Evolutionary conservation across 1,140 invertebrate genomes (phyloP), one percentile per base, ranked within the genome.

Genomic region (Camponotus floridanus): DNA sequence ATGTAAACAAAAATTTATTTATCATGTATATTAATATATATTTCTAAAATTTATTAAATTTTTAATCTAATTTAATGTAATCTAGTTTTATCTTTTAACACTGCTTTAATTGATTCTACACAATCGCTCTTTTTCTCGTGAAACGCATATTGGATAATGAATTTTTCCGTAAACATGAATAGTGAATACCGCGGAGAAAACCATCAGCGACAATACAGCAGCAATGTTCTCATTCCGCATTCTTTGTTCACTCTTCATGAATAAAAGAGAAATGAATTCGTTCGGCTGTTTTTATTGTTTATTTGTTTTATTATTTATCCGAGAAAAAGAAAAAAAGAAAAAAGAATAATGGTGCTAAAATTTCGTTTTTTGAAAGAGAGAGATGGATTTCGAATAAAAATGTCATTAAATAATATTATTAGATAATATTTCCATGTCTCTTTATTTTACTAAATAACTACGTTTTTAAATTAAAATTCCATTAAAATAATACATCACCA

Each of bases 181-280:
- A 76, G 15, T 42, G 42, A 80, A 70, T 68, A 55, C 64, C n/a
- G n/a, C 36, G 33, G n/a, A 57, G 33, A 31, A 65, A 51, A 15
- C 11, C 11, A 78, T 65, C 59, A 33, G 26, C 61, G 45, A 80
- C 45, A 57, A 70, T 68, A 70, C 64, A 79, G 45, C 7, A 45
- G 31, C 64, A 70, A 80, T 70, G 31, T 80, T 70, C 33, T 70
- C 45, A 48, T 80, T 80, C 45, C 64, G 13, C 13, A 39, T 39
- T 68, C 62, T 68, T 68, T 80, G 64, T 80, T 31, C 48, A 6
- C 21, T 39, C 9, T 31, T 48, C 7, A 13, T n/a, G 64, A 80
- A 80, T 70, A 65, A 67, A 67, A 18, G 45, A n/a, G 8, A 68
- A 80, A 57, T 33, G 48, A 80, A 70, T 80, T 80, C 9, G 33